A percentile compares a stretch with the other conserved stretches of the same genome.
Conservation (phyloP, 1,140 invertebrate species). For the Drosophila guanche region DNA sequence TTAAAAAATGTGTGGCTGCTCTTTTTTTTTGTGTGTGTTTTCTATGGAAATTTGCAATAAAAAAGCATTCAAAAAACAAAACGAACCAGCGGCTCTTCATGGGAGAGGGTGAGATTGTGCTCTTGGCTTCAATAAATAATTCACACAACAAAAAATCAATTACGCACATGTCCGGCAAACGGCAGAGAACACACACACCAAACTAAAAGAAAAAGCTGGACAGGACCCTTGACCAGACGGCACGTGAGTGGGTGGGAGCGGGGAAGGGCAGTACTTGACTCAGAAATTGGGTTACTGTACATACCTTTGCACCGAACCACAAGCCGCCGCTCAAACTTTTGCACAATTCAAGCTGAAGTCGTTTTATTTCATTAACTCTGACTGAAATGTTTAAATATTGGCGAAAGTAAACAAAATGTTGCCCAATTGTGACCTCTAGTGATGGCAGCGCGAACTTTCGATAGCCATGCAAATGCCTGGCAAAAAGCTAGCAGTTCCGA, state of each 20-base stretch:
- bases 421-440: constrained; percentile 54
- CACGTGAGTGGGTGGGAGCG: too few relatives aligned
- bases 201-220: too few relatives aligned
- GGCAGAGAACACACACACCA: not conserved
- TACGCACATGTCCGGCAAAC: constrained; percentile 36
- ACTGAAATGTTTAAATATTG: constrained; percentile 21
- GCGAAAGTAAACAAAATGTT: constrained; percentile 58
- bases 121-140: constrained; percentile 29
- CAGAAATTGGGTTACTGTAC: constrained; percentile 1
- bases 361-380: constrained; percentile 9
- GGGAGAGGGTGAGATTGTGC: too few relatives aligned
- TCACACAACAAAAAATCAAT: constrained; percentile 30
- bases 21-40: constrained; percentile 18
- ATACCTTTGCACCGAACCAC: constrained; percentile 6
- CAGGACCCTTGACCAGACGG: too few relatives aligned
- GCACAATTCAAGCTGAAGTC: constrained; percentile 15
- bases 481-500: not conserved
- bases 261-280: too few relatives aligned
- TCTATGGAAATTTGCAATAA: constrained; percentile 51
- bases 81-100: not conserved
- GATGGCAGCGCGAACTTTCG: constrained; percentile 25
- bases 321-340: constrained; percentile 8
- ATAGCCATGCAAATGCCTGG: not conserved
- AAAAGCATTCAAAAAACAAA: constrained; percentile 3
- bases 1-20: constrained; percentile 22